These are phyloP conservation scores for Arge pagana DNA, from an alignment of 2,888 invertebrate species.

Conservation along the genomic window DNA sequence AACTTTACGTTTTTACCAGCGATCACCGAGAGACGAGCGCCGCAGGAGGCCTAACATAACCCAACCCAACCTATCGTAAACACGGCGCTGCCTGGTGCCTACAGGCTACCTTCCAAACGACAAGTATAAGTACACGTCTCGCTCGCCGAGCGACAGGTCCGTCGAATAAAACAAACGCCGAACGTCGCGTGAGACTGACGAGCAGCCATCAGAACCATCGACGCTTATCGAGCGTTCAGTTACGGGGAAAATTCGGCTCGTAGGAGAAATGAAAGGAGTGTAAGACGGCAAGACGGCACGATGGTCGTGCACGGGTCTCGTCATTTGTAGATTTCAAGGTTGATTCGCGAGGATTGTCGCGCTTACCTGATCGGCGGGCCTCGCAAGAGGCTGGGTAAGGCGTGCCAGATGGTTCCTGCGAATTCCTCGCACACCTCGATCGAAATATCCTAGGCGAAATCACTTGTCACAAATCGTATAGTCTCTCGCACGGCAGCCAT, in stretches of 20 bases:
- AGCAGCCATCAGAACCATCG: too few species aligned
- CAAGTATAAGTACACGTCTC: too few species aligned
- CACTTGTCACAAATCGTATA: slow-evolving; percentile 21
- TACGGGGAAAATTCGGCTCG: too few species aligned
- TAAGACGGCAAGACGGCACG: too few species aligned
- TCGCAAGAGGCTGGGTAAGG: background rate
- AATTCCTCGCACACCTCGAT: background rate
- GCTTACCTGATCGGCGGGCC: slow-evolving; percentile 13
- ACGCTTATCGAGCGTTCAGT: too few species aligned
- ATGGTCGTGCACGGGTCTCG: background rate
- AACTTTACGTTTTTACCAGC: slow-evolving; percentile 18
- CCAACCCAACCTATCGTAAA: slow-evolving; percentile 8
- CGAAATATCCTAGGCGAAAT: slow-evolving; percentile 4
- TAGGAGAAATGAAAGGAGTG: too few species aligned
- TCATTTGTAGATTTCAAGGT: background rate
- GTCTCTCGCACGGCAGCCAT: slow-evolving; percentile 11
- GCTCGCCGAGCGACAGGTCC: too few species aligned
- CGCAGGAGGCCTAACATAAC: slow-evolving; percentile 11
- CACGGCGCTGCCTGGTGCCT: too few species aligned
- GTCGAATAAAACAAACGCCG: too few species aligned
- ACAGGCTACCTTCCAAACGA: too few species aligned
- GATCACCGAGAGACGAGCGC: background rate
- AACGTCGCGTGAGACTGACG: too few species aligned
- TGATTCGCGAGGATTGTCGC: background rate
- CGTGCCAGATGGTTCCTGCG: background rate